Base-by-base conservation (phyloP, 2,888 invertebrate genomes). In the Xestia xanthographa region DNA sequence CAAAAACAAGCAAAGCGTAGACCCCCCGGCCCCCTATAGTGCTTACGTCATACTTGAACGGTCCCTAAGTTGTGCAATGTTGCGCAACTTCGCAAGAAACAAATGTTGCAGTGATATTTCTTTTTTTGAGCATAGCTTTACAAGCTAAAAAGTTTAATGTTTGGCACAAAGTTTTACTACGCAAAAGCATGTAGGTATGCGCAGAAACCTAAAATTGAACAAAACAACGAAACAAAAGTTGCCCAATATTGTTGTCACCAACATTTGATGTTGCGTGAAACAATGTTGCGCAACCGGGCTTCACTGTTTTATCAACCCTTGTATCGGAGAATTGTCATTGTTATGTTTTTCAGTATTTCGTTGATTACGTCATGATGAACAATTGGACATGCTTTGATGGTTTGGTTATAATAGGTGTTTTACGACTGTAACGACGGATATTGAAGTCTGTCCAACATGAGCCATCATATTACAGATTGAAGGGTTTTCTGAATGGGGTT, bases 361-460 rank as follows among this genome's bases (percentile, higher is more conserved):
- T 78, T 43, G 34, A 14, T 22, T 12, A 22, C 22, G 20, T 66
- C 67, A 38, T 43, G 60, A 11, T 72, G 53, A 3, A 34, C 34
- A 34, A 34, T 34, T 34, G 34, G 53, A 78, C 22, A 9, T 41
- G 29, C 20, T 22, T 22, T 56, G 29, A 22, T 43, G 38, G 38
- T 48, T 34, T 34, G 38, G 50, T 20, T 14, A 26, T 29, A 43
- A 22, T 68, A 20, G n/a, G 20, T 41, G 5, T 50, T 50, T 76
- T 76, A 45, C 45, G 17, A 48, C 22, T 48, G 8, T 65, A 29
- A 26, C 45, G 4, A 41, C 9, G 53, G 53, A 22, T 75, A 26
- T 41, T 66, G 29, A n/a, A 58, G 8, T 66, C n/a, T 29, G 26
- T 48, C 14, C 29, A 68, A 68, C 63, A 77, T 53, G n/a, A 50